Conservation (phyloP, 2,888 invertebrate genomes). For the Didymodactylos carnosus region DNA sequence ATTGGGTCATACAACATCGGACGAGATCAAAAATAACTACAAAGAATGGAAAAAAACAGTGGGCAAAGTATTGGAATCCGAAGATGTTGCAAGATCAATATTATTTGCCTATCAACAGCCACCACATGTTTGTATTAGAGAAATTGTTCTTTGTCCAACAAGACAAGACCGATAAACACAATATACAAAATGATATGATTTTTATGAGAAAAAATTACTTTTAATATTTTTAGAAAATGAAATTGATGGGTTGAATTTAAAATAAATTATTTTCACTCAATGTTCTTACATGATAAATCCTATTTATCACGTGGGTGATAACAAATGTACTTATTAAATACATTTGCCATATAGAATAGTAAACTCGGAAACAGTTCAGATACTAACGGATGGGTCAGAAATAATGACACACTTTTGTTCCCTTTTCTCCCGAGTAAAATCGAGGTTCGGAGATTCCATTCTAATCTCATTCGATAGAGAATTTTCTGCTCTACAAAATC, state of each 20-base stretch:
- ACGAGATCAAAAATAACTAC: slow-evolving; percentile 22
- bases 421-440: too few species aligned
- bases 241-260: background rate
- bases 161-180: background rate
- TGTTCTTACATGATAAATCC: too few species aligned
- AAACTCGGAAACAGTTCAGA: too few species aligned
- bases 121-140: slow-evolving; percentile 31
- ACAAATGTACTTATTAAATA: background rate
- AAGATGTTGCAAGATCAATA: slow-evolving; percentile 32
- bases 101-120: slow-evolving; percentile 32
- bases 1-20: slow-evolving; percentile 25
- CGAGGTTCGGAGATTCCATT: too few species aligned
- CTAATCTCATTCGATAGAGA: too few species aligned
- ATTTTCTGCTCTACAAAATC: too few species aligned
- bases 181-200: background rate
- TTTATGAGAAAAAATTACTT: background rate
- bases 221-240: background rate
- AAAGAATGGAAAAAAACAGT: background rate
- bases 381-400: too few species aligned
- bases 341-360: too few species aligned
- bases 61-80: slow-evolving; percentile 1
- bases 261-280: too few species aligned
- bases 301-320: too few species aligned
- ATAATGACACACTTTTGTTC: too few species aligned
- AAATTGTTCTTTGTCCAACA: slow-evolving; percentile 32